A percentile compares a stretch with the other conserved stretches of the same genome.
phyloP scores from a whole-genome alignment of 2,888 invertebrate genomes.

The Parnassius apollo region DNA sequence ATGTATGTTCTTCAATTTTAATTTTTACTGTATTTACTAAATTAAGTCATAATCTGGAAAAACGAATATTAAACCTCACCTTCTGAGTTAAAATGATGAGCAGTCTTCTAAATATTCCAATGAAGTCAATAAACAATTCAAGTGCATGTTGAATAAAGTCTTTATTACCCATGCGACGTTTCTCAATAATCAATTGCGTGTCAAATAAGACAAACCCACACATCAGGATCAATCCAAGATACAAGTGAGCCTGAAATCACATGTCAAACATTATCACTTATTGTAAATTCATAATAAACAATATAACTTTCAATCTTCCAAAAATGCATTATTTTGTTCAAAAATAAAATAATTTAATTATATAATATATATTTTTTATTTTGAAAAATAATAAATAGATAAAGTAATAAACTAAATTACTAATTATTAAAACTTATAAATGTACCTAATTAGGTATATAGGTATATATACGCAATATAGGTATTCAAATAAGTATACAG shows the following conservation, averaged over 20 bases:
- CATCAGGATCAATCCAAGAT: slow-evolving; percentile 94
- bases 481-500: too few species aligned
- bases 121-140: slow-evolving; percentile 96
- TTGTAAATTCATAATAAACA: slow-evolving; percentile 1
- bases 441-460: too few species aligned
- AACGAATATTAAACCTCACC: slow-evolving; percentile 72
- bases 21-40: too few species aligned
- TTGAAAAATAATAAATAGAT: too few species aligned
- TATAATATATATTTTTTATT: too few species aligned
- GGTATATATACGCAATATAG: too few species aligned
- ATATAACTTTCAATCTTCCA: neutral
- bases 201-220: slow-evolving; percentile 98
- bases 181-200: slow-evolving; percentile 98
- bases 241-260: slow-evolving; percentile 86
- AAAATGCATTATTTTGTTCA: too few species aligned
- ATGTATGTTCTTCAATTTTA: too few species aligned
- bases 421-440: too few species aligned
- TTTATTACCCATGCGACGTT: slow-evolving; percentile 92
- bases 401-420: too few species aligned
- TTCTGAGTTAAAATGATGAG: slow-evolving; percentile 94
- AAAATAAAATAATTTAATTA: too few species aligned
- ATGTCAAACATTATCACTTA: neutral
- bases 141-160: slow-evolving; percentile 96
- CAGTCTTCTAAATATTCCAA: slow-evolving; percentile 95
- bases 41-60: too few species aligned